Percentiles rank a stretch among this genome's conserved stretches.
phyloP scores from a whole-genome alignment of 2,113 vertebrate genomes.

The Tragulus kanchil region DNA sequence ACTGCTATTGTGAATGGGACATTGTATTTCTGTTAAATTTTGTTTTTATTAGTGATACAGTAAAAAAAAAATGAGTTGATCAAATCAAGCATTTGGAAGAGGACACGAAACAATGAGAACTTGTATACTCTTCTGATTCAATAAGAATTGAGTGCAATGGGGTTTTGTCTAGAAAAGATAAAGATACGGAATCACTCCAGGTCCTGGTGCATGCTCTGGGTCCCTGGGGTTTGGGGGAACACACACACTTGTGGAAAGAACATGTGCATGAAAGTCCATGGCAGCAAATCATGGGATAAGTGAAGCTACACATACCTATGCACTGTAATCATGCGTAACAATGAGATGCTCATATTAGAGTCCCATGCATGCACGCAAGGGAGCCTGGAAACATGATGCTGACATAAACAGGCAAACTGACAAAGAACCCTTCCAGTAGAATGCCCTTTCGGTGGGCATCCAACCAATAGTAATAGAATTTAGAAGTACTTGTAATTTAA shows the following conservation, averaged over 20 bases:
- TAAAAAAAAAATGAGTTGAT: neutral
- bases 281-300: too few relatives aligned
- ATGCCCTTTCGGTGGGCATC: neutral
- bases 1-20: neutral
- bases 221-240: neutral
- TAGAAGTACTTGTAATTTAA: neutral
- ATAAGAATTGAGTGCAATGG: neutral
- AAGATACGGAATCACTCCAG: neutral
- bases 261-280: rapidly evolving
- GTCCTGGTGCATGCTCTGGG: neutral
- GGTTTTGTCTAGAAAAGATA: neutral
- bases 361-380: neutral
- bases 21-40: neutral
- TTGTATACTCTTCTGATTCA: neutral
- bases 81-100: neutral
- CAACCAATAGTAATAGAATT: neutral
- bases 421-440: neutral
- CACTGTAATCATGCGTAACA: neutral
- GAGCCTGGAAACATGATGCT: neutral
- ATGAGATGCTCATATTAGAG: rapidly evolving
- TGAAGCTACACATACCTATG: too few relatives aligned
- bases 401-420: neutral
- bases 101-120: neutral
- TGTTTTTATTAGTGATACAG: neutral
- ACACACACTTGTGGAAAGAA: neutral